Base-by-base conservation (phyloP, 2,888 invertebrate species). In the Cartodere bifasciata region DNA sequence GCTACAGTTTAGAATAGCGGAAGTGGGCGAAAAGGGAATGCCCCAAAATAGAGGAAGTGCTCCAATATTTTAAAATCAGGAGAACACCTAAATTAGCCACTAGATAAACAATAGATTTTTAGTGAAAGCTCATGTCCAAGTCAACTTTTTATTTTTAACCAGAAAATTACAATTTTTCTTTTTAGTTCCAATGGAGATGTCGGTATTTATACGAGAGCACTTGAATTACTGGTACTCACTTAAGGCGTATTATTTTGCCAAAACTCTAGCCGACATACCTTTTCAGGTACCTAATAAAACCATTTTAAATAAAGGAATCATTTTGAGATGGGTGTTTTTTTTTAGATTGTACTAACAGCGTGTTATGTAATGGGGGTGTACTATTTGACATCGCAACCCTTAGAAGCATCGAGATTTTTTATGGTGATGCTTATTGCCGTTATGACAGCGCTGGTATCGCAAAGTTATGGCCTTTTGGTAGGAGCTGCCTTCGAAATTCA, bases 151-250 rank as follows among this genome's bases (percentile, higher is more conserved):
- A n/a, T n/a, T n/a, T n/a, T n/a, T n/a, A n/a, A n/a, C n/a, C n/a
- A n/a, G n/a, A n/a, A n/a, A n/a, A n/a, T n/a, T n/a, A n/a, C n/a
- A n/a, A n/a, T 38, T 40, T 32, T 29, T 29, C 44, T 28, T 67
- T 72, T 5, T 65, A 92, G 92, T 94, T 78, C 94, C 94, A 28
- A 71, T 83, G 46, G 94, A 94, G 64, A 90, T 92, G 86, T 80
- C 83, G 16, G 91, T 94, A 31, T 91, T 92, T 64, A 78, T 90
- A 40, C 67, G 91, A 56, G 94, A 94, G 62, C 91, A 94, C 67
- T 68, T 92, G 37, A 94, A 94, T 60, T 91, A 91, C 53, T 94
- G 94, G 94, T 94, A 94, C 60, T 92, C 92, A 14, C 63, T 92
- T 38, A 91, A 91, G 60, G 82, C 92, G n/a, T 94, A 91, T 63